Evolutionary conservation across 2,113 vertebrate genomes (phyloP).

Genomic region (Polypterus senegalus): DNA sequence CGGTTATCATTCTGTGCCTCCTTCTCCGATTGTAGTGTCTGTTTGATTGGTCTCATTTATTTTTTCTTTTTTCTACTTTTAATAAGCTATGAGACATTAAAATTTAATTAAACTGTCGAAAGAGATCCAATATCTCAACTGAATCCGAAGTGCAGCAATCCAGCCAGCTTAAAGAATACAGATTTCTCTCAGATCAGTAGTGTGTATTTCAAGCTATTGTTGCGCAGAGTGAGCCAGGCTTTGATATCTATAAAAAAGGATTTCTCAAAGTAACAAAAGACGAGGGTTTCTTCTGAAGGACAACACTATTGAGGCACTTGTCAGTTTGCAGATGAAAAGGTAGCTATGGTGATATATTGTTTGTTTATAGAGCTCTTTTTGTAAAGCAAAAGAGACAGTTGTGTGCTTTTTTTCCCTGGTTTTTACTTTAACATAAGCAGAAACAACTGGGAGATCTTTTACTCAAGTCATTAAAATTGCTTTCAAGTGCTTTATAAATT

Average conservation of each 20-base stretch:
- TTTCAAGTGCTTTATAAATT: no score
- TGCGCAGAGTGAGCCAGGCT: constrained; percentile 20
- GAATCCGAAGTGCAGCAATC: constrained; percentile 2
- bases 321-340: constrained; percentile 53
- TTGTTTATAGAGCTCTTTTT: constrained; percentile 29
- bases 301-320: constrained; percentile 49
- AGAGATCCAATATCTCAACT: neutral
- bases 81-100: constrained; percentile 8
- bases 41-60: no score
- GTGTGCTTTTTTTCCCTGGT: constrained; percentile 12
- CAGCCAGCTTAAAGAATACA: neutral
- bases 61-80: neutral
- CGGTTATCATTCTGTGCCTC: no score
- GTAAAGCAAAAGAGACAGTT: neutral
- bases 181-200: constrained; percentile 1
- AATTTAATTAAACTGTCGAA: constrained; percentile 6
- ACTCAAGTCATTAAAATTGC: no score
- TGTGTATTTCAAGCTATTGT: constrained; percentile 10
- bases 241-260: constrained; percentile 41
- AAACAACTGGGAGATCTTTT: no score
- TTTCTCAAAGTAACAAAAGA: constrained; percentile 48
- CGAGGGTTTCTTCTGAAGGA: constrained; percentile 34
- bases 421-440: neutral
- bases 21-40: no score
- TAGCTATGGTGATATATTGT: constrained; percentile 25